A percentile compares a stretch with the other conserved stretches of the same genome.
Conservation (phyloP, 1,140 invertebrate species). For the Caenorhabditis latens region DNA sequence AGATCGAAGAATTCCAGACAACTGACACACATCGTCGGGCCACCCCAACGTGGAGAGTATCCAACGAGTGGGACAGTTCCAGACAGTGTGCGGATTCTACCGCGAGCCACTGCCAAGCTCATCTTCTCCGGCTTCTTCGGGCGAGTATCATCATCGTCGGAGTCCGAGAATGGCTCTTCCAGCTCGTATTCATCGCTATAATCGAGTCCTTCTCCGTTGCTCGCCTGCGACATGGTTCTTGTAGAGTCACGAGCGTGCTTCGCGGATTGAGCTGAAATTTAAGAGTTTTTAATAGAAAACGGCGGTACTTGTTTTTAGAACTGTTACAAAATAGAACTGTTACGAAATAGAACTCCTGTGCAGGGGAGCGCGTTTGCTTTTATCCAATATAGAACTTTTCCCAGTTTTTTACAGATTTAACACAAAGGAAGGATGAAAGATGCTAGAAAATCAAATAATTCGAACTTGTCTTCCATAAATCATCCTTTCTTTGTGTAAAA, state of each 20-base stretch:
- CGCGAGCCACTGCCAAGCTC: conserved; percentile 72
- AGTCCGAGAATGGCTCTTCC: conserved; percentile 77
- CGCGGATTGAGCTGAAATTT: conserved; percentile 66
- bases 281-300: too few species aligned
- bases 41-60: conserved; percentile 77
- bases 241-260: conserved; percentile 39
- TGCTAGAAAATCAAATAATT: too few species aligned
- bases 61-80: conserved; percentile 76
- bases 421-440: too few species aligned
- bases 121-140: conserved; percentile 71
- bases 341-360: too few species aligned
- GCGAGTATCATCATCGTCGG: conserved; percentile 71
- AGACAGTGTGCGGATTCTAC: conserved; percentile 75
- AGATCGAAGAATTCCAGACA: conserved; percentile 77
- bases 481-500: too few species aligned
- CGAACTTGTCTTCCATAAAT: too few species aligned
- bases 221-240: conserved; percentile 69
- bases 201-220: conserved; percentile 75
- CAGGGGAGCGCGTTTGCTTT: too few species aligned
- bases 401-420: too few species aligned
- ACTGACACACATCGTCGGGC: conserved; percentile 76
- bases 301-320: too few species aligned
- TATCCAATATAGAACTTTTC: too few species aligned
- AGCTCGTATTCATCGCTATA: conserved; percentile 75
- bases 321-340: too few species aligned